phyloP scores from a whole-genome alignment of 2,888 invertebrate species.

The Salticus scenicus region DNA sequence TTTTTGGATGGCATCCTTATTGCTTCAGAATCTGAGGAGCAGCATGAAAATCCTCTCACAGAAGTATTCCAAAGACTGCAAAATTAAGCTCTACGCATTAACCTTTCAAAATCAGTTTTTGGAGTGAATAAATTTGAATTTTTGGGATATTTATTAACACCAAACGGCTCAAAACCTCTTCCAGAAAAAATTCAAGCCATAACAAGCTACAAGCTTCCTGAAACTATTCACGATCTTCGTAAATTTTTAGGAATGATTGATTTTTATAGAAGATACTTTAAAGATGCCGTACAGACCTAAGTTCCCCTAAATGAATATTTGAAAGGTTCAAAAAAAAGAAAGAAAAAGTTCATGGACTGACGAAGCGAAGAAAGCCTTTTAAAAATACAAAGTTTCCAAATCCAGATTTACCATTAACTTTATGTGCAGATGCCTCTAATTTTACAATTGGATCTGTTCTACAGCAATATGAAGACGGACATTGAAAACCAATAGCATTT shows the following conservation, averaged over 20 bases:
- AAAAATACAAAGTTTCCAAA: slow-evolving; percentile 31
- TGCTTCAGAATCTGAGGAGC: slow-evolving; percentile 9
- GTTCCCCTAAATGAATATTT: neutral
- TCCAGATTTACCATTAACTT: slow-evolving; percentile 18
- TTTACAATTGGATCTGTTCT: slow-evolving; percentile 72
- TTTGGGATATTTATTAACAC: slow-evolving; percentile 17
- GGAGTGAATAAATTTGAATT: slow-evolving; percentile 13
- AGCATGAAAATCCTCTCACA: neutral
- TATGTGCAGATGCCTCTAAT: slow-evolving; percentile 75
- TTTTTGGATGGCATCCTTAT: slow-evolving; percentile 44
- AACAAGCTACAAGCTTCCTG: neutral
- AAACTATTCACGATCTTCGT: neutral
- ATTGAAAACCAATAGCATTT: slow-evolving; percentile 71
- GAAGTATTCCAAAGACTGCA: slow-evolving; percentile 2
- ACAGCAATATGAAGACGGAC: slow-evolving; percentile 70
- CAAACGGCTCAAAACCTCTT: neutral
- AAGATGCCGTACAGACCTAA: neutral
- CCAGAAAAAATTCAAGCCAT: neutral
- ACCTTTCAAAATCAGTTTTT: slow-evolving; percentile 25
- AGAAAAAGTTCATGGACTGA: slow-evolving; percentile 13
- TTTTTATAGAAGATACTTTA: slow-evolving; percentile 7
- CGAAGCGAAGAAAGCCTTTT: neutral
- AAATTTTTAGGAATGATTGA: neutral
- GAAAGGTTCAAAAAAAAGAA: slow-evolving; percentile 12
- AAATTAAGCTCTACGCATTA: slow-evolving; percentile 4